Evolutionary conservation across 2,888 invertebrate species (phyloP), one percentile per base, ranked within the genome.

Genomic region (Eurytoma adleriae): DNA sequence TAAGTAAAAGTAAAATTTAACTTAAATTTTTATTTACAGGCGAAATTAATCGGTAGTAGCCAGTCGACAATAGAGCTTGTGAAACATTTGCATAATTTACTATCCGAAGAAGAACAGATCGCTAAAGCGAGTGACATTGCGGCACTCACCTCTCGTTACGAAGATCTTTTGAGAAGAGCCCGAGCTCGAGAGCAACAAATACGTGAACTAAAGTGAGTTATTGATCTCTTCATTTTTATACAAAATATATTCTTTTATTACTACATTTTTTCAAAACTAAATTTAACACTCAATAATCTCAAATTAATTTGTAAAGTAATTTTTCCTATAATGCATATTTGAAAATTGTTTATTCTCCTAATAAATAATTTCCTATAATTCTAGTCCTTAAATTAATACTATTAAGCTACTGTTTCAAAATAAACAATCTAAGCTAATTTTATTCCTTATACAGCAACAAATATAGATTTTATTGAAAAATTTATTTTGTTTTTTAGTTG

Each of bases 11-110:
- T n/a, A n/a, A n/a, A n/a, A n/a, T n/a, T 61, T 61, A 24, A 4
- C 1, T 52, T 4, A 18, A 2, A 24, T 50, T 52, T n/a, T 73
- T 50, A 57, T 78, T 20, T 79, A 69, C 84, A 92, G 91, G 94
- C 95, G 72, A 96, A 95, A 90, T 91, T 95, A 72, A 93, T 96
- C 64, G 95, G 95, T 68, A 94, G 94, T 84, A 96, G 96, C 83
- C 95, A 95, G 86, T 96, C 96, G 10, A 95, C 95, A 7, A 92
- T 96, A 64, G 97, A 97, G 90, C 91, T 97, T 74, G 94, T 96
- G 30, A 95, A 94, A 88, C 97, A 97, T 92, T 92, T 97, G 64
- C 95, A 95, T 78, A 93, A 94, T 81, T 89, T 96, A 20, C 91
- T 97, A 3, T 90, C 95, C 3, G 94, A 94, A 57, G 96, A 97